Evolutionary conservation across 2,113 vertebrate genomes (phyloP), one percentile per base, ranked within the genome.

Genomic region (Puma concolor): DNA sequence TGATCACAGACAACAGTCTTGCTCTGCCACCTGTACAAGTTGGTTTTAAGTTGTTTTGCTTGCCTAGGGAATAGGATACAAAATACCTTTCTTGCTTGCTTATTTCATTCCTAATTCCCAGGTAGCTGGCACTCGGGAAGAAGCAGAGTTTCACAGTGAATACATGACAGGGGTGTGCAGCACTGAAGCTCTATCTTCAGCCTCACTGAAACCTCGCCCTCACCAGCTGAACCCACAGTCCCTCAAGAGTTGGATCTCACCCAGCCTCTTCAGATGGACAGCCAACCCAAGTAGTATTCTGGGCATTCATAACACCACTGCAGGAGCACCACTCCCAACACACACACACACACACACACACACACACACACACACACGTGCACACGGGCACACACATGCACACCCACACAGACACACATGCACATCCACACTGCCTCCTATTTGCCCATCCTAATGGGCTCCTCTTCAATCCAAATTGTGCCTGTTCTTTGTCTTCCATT

Each of bases 351-450:
- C 10, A 19, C 25, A 36, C 36, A 36, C 36, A 36, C 36, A 66
- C 12, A 15, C 0, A 36, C 11, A 27, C 1, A 5, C 13, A 54
- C 19, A 8, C 6, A 44, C 16, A 67, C 1, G 1, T 41, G 13
- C 10, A 38, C 25, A 29, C n/a, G 7, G 44, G 44, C 23, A 8
- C 7, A 48, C 16, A 69, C 2, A 3, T n/a, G 7, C 7, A 33
- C 17, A 33, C 69, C 19, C 69, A 74, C 50, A 74, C n/a, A 21
- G 12, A n/a, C 16, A 54, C 23, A 21, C 7, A 52, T 16, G 29
- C 21, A 11, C 36, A 81, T 19, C 36, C 69, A 50, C 23, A 9
- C 48, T 19, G 2, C 23, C 2, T 17, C 66, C 15, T 1, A 2
- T 38, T 3, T 72, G 36, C 14, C 44, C 38, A 15, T 72, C 29